phyloP scores from a whole-genome alignment of 2,113 vertebrate genomes.

The Cryptotis parvus region DNA sequence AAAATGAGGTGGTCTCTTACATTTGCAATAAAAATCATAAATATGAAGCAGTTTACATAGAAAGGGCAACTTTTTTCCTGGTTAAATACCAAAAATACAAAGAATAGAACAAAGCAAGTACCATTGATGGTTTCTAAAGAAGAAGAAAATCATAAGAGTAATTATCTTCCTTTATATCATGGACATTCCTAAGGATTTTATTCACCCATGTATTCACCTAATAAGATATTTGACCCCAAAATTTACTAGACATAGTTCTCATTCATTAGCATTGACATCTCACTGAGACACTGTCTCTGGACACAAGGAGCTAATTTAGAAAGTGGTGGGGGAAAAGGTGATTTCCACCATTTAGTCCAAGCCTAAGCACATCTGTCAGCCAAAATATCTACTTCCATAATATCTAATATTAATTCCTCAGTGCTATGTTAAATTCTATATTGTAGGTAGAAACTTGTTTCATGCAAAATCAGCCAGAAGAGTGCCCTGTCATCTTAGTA shows the following conservation, averaged over 20 bases:
- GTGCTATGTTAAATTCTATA: neutral
- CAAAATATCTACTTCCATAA: neutral
- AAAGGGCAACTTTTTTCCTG: constrained; percentile 18
- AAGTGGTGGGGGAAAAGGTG: neutral
- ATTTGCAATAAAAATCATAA: neutral
- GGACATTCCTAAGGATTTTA: neutral
- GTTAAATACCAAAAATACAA: neutral
- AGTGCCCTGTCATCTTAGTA: neutral
- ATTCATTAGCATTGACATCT: neutral
- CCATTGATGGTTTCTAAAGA: neutral
- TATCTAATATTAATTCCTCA: neutral
- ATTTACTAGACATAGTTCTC: neutral
- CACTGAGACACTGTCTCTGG: neutral
- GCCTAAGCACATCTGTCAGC: neutral
- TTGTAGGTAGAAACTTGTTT: neutral
- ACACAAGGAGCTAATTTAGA: neutral
- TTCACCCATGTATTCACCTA: neutral
- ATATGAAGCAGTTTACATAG: neutral
- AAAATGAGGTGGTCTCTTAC: neutral
- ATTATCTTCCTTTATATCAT: neutral
- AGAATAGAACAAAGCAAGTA: neutral
- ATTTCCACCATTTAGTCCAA: too few species aligned
- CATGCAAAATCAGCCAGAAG: neutral
- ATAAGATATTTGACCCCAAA: neutral
- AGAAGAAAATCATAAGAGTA: neutral